phyloP scores from a whole-genome alignment of 2,888 invertebrate genomes.

The Fragum whitleyi region DNA sequence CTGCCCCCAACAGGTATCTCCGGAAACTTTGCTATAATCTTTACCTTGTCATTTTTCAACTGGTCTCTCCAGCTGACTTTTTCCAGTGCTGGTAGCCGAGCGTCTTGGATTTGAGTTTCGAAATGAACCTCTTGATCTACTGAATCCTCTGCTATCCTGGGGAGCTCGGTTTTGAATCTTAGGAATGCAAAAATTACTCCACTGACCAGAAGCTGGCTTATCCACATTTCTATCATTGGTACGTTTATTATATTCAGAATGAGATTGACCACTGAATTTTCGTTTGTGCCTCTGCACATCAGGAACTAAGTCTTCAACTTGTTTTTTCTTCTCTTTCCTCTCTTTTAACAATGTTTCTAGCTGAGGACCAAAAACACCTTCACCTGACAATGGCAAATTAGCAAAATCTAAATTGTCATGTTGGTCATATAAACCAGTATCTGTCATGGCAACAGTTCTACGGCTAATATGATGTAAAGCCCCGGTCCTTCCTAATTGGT shows the following conservation, averaged over 20 bases:
- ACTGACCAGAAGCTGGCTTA: not conserved
- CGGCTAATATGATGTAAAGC: conserved; percentile 28
- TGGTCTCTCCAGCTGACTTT: conserved; percentile 10
- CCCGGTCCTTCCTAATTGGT: conserved; percentile 21
- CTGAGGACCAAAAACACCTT: conserved; percentile 22
- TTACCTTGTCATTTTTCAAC: conserved; percentile 33
- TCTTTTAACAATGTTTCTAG: conserved; percentile 5
- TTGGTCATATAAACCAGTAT: conserved; percentile 20
- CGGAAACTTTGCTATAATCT: conserved; percentile 20
- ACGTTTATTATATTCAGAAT: not conserved
- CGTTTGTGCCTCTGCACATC: conserved; percentile 17
- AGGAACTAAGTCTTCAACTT: conserved; percentile 24
- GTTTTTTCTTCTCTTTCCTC: conserved; percentile 24
- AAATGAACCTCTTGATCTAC: conserved; percentile 5
- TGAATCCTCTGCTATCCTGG: not conserved
- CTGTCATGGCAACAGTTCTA: conserved; percentile 7
- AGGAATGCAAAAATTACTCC: conserved; percentile 34
- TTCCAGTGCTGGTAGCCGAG: not conserved
- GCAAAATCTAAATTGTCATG: conserved; percentile 4
- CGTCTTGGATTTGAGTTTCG: not conserved
- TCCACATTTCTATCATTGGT: not conserved
- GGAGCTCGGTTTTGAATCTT: conserved; percentile 1
- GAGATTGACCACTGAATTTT: not conserved
- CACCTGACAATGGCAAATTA: conserved; percentile 27
- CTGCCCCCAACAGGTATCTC: conserved; percentile 46